Base-by-base conservation (phyloP, 1,140 invertebrate species). In the Megathymus violae region DNA sequence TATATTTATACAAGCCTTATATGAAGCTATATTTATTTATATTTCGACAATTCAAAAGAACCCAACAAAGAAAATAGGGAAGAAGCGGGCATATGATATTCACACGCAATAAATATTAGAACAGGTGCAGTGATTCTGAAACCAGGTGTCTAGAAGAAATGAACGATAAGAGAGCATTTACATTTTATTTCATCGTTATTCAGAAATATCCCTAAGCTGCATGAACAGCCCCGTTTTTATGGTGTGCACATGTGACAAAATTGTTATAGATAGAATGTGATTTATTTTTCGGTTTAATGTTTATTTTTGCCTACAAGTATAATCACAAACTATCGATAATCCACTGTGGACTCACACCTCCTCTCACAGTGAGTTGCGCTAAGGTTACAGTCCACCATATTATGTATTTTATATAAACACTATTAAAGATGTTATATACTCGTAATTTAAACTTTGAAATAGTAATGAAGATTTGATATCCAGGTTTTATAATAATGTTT, bases 21-120 rank as follows among this genome's bases (percentile, higher is more conserved):
- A n/a, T n/a, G n/a, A n/a, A n/a, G n/a, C n/a, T n/a, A n/a, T n/a
- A n/a, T n/a, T n/a, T n/a, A n/a, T n/a, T 61, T 48, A 61, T 11
- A n/a, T 36, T 36, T 27, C 19, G 22, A 2, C 13, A 13, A 14
- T 48, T 31, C 17, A 31, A 7, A 60, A 54, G 44, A 46, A 48
- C 51, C 41, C 10, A 48, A 47, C 43, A 54, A 64, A 52, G 41
- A 59, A 6, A 59, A 48, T 36, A 38, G 71, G 60, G 79, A 88
- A 82, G 78, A 82, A 85, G 66, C 64, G 70, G 54, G 58, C 76
- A 88, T 89, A 81, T 79, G 80, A 89, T 89, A 90, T 90, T 90
- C 83, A 90, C 82, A 76, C 69, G 85, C 79, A 88, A 90, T 90
- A 89, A 90, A 90, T 90, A 90, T 89, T 90, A 90, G 76, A 90